Evolutionary conservation across 2,888 invertebrate genomes (phyloP).

Genomic region (Agrotis ipsilon): DNA sequence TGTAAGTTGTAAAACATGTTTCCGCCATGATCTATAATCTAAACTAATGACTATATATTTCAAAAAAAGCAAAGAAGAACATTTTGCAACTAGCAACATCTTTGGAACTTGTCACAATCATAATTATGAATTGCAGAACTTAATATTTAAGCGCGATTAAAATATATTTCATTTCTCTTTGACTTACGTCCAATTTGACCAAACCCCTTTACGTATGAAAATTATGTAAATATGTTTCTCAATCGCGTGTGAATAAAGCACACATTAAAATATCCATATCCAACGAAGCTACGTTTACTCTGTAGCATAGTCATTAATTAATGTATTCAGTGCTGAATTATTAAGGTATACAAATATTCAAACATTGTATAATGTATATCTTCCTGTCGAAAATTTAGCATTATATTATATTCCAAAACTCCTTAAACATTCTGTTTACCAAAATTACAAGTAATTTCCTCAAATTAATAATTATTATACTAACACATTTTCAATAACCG

Average conservation of each 20-base stretch:
- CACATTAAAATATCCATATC: not conserved
- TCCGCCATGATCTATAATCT: too few relatives aligned
- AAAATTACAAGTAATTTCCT: not conserved
- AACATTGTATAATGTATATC: not conserved
- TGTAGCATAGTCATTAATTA: too few relatives aligned
- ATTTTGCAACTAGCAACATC: too few relatives aligned
- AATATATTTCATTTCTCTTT: too few relatives aligned
- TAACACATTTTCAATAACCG: constrained; percentile 14
- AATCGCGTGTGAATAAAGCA: not conserved
- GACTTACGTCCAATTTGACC: too few relatives aligned
- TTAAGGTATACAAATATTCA: not conserved
- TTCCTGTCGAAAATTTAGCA: not conserved
- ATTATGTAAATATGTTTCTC: not conserved
- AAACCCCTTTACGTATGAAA: too few relatives aligned
- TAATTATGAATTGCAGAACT: too few relatives aligned
- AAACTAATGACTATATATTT: too few relatives aligned
- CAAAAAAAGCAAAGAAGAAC: too few relatives aligned
- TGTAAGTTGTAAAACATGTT: too few relatives aligned
- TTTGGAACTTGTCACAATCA: too few relatives aligned
- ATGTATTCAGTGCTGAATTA: not conserved
- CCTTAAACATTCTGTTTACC: not conserved
- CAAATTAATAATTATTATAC: not conserved
- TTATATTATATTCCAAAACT: not conserved
- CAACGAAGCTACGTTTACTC: not conserved
- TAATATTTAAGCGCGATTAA: too few relatives aligned